Base-by-base conservation (phyloP, 2,888 invertebrate genomes). In the Scaptomyza flava region DNA sequence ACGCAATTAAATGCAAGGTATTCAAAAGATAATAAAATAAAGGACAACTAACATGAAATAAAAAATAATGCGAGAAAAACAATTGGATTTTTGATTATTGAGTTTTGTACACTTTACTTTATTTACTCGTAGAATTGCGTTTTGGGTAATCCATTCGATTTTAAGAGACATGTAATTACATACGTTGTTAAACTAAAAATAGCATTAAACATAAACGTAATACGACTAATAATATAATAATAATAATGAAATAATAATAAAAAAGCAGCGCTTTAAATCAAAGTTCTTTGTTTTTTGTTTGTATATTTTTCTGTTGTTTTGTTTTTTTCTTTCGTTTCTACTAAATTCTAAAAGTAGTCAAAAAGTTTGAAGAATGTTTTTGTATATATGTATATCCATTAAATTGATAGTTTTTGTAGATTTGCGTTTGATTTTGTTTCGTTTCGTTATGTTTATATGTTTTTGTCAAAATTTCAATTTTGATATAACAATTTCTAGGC, bases 201-300 rank as follows among this genome's bases (percentile, higher is more conserved):
- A 77, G 63, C 57, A 70, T 76, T 81, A 79, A 84, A 81, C 71
- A 86, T 86, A 79, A 79, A 77, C 76, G 66, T 83, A 78, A 76
- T 77, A 74, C 73, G 64, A 71, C 73, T 71, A 71, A 68, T 57
- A 52, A 60, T 71, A 70, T 72, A 61, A 64, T 68, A 17, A 14
- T 47, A 27, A 47, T 46, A 67, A 70, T 70, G 57, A 66, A 6
- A 30, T 62, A 77, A 71, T 58, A 45, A 62, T 43, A 67, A 61
- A 66, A 81, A 75, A 82, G 70, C 84, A 82, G 82, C 76, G 76
- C 75, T 84, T 78, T 70, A 14, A 62, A 65, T 73, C 66, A 75
- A 76, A 74, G 60, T 66, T 68, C 65, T 71, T 71, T 68, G 60
- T 66, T 59, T 52, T 61, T 48, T 12, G 17, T 52, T 30, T 30